A percentile compares a stretch with the other conserved stretches of the same genome.
Conservation (phyloP, 2,113 vertebrate species). For the Eublepharis macularius region DNA sequence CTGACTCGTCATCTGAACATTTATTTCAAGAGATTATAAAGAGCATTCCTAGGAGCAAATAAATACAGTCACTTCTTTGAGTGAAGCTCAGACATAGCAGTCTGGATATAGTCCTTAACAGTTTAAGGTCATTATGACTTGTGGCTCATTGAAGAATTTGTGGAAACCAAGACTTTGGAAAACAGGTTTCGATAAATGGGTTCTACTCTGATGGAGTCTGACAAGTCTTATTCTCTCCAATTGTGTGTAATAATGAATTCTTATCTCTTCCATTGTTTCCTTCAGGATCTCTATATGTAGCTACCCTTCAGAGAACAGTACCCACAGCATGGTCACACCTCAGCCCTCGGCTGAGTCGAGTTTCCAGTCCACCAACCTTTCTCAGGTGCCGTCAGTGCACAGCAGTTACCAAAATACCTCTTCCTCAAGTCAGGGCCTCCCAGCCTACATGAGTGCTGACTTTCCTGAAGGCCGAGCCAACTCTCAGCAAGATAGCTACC, state of each 20-base stretch:
- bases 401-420: conserved; percentile 78
- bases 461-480: conserved; percentile 42
- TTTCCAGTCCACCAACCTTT: conserved; percentile 73
- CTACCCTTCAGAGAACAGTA: conserved; percentile 77
- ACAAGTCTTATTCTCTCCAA: not conserved
- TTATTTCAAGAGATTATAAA: not conserved
- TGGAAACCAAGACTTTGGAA: not conserved
- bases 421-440: conserved; percentile 60
- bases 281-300: conserved; percentile 73
- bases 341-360: conserved; percentile 78
- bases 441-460: conserved; percentile 57
- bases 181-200: not conserved
- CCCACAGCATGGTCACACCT: conserved; percentile 75
- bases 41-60: not conserved
- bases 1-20: not conserved
- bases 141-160: not conserved
- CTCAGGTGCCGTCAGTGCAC: conserved; percentile 73
- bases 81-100: not conserved
- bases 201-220: not conserved
- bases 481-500: conserved; percentile 60
- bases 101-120: not conserved
- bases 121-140: not conserved
- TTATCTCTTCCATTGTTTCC: not conserved
- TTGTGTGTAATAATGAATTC: not conserved
- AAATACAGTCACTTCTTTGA: not conserved